Percentiles rank a stretch among this genome's conserved stretches.
Conservation (phyloP, 2,888 invertebrate species). For the Dynastes hyllus region DNA sequence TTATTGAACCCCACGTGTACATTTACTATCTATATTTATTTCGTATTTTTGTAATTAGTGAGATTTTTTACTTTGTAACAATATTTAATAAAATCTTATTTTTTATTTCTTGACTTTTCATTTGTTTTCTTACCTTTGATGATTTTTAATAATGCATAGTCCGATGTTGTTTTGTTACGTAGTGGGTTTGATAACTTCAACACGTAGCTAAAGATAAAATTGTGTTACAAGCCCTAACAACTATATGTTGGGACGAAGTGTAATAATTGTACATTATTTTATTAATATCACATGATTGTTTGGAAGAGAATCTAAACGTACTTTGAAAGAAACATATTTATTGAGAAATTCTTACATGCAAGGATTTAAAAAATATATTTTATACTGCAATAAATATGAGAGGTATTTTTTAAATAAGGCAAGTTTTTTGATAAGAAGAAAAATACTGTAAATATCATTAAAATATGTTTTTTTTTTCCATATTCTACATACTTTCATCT, state of each 20-base stretch:
- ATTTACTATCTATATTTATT: constrained; percentile 35
- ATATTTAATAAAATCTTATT: constrained; percentile 43
- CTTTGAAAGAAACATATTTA: no score
- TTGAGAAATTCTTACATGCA: no score
- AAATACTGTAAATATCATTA: no score
- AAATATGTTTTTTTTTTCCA: no score
- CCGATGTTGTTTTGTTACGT: neutral
- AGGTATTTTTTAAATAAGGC: no score
- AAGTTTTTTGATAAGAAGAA: no score
- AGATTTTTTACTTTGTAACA: constrained; percentile 43
- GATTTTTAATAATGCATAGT: neutral
- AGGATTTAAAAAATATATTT: no score
- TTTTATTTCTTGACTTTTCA: constrained; percentile 44
- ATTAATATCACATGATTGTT: no score
- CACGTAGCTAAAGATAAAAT: constrained; percentile 4
- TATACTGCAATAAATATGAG: no score
- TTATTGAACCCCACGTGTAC: constrained; percentile 46
- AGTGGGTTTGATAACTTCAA: constrained; percentile 48
- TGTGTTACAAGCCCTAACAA: neutral
- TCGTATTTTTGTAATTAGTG: constrained; percentile 31
- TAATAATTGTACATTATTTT: no score
- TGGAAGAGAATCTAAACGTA: no score
- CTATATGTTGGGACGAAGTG: neutral
- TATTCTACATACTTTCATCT: no score
- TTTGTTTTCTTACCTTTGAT: constrained; percentile 9